phyloP scores from a whole-genome alignment of 2,113 vertebrate species.

The Microcebus ravelobensis region DNA sequence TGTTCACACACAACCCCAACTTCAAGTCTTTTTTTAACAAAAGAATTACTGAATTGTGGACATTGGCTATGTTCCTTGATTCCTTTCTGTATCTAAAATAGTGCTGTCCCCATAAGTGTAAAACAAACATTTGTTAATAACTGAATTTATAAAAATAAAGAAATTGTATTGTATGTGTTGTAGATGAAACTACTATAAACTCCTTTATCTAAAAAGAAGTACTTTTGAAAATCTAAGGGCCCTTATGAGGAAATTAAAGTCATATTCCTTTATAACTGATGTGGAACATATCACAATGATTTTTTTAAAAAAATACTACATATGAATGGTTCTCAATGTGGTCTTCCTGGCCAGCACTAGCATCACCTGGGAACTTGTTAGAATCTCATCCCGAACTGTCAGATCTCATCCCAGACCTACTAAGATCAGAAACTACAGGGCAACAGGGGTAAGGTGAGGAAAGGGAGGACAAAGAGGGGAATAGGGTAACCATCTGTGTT shows the following conservation, averaged over 20 bases:
- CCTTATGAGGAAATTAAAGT: not conserved
- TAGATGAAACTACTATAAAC: not conserved
- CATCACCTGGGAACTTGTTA: not conserved
- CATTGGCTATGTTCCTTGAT: not conserved
- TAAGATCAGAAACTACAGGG: constrained; percentile 18
- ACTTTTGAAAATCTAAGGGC: constrained; percentile 27
- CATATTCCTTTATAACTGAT: not conserved
- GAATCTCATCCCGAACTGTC: no score
- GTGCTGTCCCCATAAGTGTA: not conserved
- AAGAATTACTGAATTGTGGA: not conserved
- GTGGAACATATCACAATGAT: not conserved
- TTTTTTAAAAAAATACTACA: not conserved
- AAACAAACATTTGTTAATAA: constrained; percentile 44
- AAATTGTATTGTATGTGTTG: not conserved
- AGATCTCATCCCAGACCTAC: not conserved
- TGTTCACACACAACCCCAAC: constrained; percentile 17
- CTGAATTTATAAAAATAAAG: constrained; percentile 21
- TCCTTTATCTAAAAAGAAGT: constrained; percentile 17
- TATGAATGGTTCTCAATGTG: constrained; percentile 5
- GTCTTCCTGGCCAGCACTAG: not conserved
- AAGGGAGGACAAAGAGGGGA: no score
- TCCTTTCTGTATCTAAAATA: constrained; percentile 19
- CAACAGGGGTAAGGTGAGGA: not conserved
- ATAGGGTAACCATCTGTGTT: not conserved
- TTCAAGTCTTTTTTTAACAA: constrained; percentile 31